phyloP scores from a whole-genome alignment of 2,888 invertebrate genomes.

The Melanchra persicariae region DNA sequence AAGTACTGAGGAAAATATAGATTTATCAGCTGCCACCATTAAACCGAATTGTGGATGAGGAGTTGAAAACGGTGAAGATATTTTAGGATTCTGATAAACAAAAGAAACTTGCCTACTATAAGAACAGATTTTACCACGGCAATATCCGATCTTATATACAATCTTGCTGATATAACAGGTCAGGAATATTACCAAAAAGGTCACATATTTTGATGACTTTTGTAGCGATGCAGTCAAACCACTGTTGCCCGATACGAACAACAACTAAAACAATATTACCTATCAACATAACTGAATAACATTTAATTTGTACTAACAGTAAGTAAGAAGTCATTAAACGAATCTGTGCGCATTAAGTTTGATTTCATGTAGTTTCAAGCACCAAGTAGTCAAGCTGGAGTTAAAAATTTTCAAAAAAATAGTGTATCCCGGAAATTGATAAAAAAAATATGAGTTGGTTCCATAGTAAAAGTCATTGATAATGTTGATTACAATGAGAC shows the following conservation, averaged over 20 bases:
- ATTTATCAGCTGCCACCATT: constrained; percentile 20
- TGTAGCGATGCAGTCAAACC: not conserved
- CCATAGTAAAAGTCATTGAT: too few relatives aligned
- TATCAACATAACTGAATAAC: not conserved
- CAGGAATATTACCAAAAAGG: not conserved
- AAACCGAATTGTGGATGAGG: constrained; percentile 10
- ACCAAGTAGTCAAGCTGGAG: too few relatives aligned
- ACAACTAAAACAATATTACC: not conserved
- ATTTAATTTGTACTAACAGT: too few relatives aligned
- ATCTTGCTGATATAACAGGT: not conserved
- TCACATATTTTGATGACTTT: not conserved
- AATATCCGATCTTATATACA: not conserved
- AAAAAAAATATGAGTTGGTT: too few relatives aligned
- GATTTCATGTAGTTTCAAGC: not conserved
- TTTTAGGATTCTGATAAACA: constrained; percentile 8
- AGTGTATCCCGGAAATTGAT: too few relatives aligned
- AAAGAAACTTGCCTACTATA: not conserved
- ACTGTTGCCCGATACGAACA: not conserved
- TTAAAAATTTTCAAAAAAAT: not conserved
- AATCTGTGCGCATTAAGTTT: not conserved
- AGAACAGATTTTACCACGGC: not conserved
- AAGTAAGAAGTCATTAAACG: too few relatives aligned
- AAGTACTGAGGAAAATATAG: constrained; percentile 21
- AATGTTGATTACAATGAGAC: too few relatives aligned
- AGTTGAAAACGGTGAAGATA: constrained; percentile 1